Evolutionary conservation across 2,888 invertebrate species (phyloP).

Genomic region (Athalia circularis): DNA sequence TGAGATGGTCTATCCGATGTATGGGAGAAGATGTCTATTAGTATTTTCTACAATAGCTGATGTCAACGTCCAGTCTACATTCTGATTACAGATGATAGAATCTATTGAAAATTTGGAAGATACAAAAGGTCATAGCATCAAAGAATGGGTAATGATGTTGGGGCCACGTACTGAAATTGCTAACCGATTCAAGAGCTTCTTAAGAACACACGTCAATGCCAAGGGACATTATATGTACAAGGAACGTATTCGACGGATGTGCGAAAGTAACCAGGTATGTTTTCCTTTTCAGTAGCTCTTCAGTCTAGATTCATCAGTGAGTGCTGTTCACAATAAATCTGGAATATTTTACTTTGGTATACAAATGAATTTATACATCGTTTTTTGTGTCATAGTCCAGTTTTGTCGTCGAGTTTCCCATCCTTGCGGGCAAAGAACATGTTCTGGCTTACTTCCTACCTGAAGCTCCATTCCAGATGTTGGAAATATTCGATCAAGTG

Average conservation of each 20-base stretch:
- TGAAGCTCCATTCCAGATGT: slow-evolving; percentile 97
- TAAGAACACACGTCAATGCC: slow-evolving; percentile 91
- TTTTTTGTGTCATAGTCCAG: slow-evolving; percentile 77
- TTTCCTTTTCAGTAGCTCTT: background rate
- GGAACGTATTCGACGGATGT: slow-evolving; percentile 96
- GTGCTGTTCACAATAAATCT: background rate
- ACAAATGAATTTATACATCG: background rate
- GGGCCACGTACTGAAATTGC: slow-evolving; percentile 97
- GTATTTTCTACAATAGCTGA: slow-evolving; percentile 10
- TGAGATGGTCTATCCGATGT: too few relatives aligned
- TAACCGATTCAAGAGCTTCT: slow-evolving; percentile 93
- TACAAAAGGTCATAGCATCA: slow-evolving; percentile 94
- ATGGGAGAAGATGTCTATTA: too few relatives aligned
- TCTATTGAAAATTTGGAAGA: slow-evolving; percentile 99
- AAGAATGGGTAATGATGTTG: slow-evolving; percentile 97
- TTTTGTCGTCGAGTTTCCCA: slow-evolving; percentile 94
- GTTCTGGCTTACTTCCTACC: slow-evolving; percentile 97
- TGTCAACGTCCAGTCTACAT: background rate
- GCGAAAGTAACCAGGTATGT: slow-evolving; percentile 86
- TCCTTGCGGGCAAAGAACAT: slow-evolving; percentile 92
- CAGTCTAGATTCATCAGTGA: slow-evolving; percentile 36
- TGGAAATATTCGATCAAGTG: slow-evolving; percentile 96
- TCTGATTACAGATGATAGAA: slow-evolving; percentile 83
- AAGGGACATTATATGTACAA: slow-evolving; percentile 93
- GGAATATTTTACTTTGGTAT: slow-evolving; percentile 32